Conservation (phyloP, 1,140 invertebrate species). For the Psilanteris sp. region DNA sequence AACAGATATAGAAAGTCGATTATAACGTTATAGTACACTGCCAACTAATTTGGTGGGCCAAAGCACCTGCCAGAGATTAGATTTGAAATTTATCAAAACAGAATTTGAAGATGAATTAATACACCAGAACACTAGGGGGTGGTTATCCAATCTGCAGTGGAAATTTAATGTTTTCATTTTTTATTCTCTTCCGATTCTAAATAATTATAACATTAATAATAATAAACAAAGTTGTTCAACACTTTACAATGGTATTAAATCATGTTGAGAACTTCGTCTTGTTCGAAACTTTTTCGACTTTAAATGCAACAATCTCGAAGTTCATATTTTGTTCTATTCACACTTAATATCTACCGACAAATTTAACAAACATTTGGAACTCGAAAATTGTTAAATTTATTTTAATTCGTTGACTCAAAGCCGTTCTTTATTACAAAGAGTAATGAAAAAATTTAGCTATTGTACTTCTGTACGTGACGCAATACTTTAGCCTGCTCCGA, state of each 20-base stretch:
- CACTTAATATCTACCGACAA: too few species aligned
- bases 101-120: conserved; percentile 16
- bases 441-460: conserved; percentile 9
- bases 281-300: too few species aligned
- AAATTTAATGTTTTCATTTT: background rate
- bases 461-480: conserved; percentile 10
- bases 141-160: background rate
- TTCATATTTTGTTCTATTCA: too few species aligned
- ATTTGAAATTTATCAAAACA: conserved; percentile 17
- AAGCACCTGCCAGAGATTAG: conserved; percentile 15
- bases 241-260: too few species aligned
- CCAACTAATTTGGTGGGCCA: conserved; percentile 14
- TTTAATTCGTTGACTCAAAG: too few species aligned
- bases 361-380: too few species aligned
- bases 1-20: conserved; percentile 13
- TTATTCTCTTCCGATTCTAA: too few species aligned
- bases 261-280: too few species aligned
- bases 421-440: background rate
- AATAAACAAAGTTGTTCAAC: too few species aligned
- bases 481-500: conserved; percentile 22
- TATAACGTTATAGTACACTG: conserved; percentile 7
- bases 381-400: too few species aligned
- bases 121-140: background rate
- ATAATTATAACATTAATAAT: too few species aligned
- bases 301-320: too few species aligned